Conservation (phyloP, 2,797 vertebrate genomes). For the Limosa lapponica region DNA sequence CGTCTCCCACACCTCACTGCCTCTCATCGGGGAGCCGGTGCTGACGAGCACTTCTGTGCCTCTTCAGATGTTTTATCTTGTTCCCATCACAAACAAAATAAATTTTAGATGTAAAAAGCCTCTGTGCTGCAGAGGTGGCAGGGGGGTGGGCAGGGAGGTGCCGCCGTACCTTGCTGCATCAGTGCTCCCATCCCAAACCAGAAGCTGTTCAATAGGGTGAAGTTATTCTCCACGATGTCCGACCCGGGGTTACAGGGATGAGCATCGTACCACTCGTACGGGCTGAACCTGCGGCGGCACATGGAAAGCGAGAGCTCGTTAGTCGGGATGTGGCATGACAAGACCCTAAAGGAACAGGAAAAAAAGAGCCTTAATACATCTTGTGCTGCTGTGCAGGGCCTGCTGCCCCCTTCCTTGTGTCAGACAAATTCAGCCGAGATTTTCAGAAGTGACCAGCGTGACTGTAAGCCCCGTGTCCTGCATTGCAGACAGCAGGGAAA, state of each 20-base stretch:
- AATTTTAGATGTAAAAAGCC: background rate
- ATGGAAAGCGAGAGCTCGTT: background rate
- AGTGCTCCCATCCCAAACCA: conserved; percentile 98
- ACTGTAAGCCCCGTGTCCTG: background rate
- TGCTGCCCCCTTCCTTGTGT: background rate
- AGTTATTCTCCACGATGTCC: conserved; percentile 97
- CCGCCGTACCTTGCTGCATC: conserved; percentile 91
- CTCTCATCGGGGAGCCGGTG: background rate
- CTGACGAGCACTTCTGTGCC: conserved; percentile 45
- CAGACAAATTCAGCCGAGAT: background rate
- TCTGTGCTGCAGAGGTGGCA: background rate
- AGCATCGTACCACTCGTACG: conserved; percentile 97
- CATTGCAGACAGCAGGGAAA: background rate
- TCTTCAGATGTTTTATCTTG: conserved; percentile 31
- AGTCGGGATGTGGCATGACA: background rate
- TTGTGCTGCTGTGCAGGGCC: background rate
- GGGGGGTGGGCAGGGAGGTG: background rate
- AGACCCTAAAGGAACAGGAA: background rate
- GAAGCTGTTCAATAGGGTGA: conserved; percentile 98
- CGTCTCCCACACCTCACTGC: background rate
- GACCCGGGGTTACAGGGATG: conserved; percentile 97
- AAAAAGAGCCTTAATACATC: background rate
- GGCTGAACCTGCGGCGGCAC: conserved; percentile 89
- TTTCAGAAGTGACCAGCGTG: background rate
- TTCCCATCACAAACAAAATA: background rate